phyloP scores from a whole-genome alignment of 2,797 vertebrate genomes.

The Lophius americanus region DNA sequence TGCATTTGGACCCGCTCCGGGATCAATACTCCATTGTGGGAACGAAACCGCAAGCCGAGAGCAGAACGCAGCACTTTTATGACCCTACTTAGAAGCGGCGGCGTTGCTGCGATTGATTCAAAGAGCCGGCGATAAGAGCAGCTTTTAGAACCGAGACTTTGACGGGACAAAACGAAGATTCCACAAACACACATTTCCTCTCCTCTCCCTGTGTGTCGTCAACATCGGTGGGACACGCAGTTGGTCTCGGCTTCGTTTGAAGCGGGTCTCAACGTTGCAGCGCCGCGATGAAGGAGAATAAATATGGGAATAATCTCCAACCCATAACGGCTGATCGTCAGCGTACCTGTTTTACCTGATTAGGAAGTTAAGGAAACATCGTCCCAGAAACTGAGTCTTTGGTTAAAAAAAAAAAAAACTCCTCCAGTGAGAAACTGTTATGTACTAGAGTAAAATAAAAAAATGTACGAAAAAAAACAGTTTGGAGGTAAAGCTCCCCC shows the following conservation, averaged over 20 bases:
- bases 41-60: conserved; percentile 35
- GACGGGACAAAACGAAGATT: conserved; percentile 1
- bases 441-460: too few relatives aligned
- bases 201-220: neutral
- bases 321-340: too few relatives aligned
- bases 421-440: too few relatives aligned
- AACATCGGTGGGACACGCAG: neutral
- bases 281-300: too few relatives aligned
- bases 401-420: too few relatives aligned
- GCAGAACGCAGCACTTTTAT: conserved; percentile 32
- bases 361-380: too few relatives aligned
- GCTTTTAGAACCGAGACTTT: conserved; percentile 1
- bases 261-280: too few relatives aligned
- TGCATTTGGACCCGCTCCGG: conserved; percentile 19
- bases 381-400: too few relatives aligned
- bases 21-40: conserved; percentile 48
- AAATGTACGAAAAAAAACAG: too few relatives aligned
- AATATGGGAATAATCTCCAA: too few relatives aligned
- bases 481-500: too few relatives aligned
- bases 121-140: conserved; percentile 11
- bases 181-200: neutral
- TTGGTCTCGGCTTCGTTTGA: neutral
- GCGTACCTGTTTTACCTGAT: too few relatives aligned
- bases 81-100: conserved; percentile 20
- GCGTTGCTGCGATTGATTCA: conserved; percentile 20